Evolutionary conservation across 2,113 vertebrate genomes (phyloP).

Genomic region (Struthidea cinerea): DNA sequence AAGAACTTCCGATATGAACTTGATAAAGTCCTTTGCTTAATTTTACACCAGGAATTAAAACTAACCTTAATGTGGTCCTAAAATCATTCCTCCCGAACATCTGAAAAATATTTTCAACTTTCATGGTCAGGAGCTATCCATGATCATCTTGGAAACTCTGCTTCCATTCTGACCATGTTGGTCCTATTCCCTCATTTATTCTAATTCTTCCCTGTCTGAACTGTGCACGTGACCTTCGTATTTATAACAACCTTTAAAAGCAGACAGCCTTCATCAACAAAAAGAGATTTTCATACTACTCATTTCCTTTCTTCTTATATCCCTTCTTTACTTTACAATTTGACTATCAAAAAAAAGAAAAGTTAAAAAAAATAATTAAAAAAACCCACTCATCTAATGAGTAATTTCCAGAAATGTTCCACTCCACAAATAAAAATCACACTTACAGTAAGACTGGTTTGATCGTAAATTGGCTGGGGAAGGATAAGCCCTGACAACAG

Average conservation of each 20-base stretch:
- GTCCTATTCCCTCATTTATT: neutral
- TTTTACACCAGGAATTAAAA: neutral
- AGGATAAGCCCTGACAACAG: neutral
- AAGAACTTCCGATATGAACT: neutral
- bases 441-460: neutral
- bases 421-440: neutral
- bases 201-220: neutral
- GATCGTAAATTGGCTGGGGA: neutral
- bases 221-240: neutral
- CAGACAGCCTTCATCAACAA: neutral
- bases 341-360: neutral
- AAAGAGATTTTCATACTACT: neutral
- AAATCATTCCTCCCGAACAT: neutral
- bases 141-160: neutral
- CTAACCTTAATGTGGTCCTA: neutral
- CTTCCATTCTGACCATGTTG: neutral
- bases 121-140: neutral
- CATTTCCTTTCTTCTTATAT: neutral
- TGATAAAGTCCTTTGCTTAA: neutral
- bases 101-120: neutral
- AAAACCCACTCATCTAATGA: fast-evolving
- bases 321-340: neutral
- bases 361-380: neutral
- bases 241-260: neutral
- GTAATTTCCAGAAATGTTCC: neutral